phyloP scores from a whole-genome alignment of 2,797 vertebrate genomes.

The Xiphophorus birchmanni region DNA sequence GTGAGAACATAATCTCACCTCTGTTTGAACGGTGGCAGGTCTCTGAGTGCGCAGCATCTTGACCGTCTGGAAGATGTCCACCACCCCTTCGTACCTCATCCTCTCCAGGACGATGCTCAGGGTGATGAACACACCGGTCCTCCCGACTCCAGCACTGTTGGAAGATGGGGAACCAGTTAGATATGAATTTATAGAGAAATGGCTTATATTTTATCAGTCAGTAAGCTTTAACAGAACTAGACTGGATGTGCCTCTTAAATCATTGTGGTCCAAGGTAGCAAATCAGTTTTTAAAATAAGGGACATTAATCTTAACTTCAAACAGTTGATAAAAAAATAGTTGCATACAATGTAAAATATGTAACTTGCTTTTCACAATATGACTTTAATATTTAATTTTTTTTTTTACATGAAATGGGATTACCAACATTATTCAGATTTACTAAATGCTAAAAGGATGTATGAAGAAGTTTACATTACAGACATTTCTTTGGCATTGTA shows the following conservation, averaged over 20 bases:
- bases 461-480: background rate
- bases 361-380: too few species aligned
- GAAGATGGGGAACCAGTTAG: background rate
- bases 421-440: background rate
- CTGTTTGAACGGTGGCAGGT: slow-evolving; percentile 98
- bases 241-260: background rate
- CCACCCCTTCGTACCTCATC: slow-evolving; percentile 99
- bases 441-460: background rate
- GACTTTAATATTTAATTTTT: too few species aligned
- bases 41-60: slow-evolving; percentile 99
- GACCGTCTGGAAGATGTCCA: slow-evolving; percentile 99
- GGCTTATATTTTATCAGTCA: background rate
- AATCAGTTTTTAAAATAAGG: background rate
- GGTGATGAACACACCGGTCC: slow-evolving; percentile 98
- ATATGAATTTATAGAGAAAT: background rate
- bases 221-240: background rate
- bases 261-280: background rate
- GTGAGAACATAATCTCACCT: slow-evolving; percentile 79
- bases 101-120: slow-evolving; percentile 98
- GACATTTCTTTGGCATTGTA: background rate
- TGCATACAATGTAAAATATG: background rate
- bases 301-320: background rate
- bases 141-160: slow-evolving; percentile 92
- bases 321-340: background rate
- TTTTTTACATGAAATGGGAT: background rate